Base-by-base conservation (phyloP, 2,888 invertebrate species). In the Tenthredo scrophulariae region DNA sequence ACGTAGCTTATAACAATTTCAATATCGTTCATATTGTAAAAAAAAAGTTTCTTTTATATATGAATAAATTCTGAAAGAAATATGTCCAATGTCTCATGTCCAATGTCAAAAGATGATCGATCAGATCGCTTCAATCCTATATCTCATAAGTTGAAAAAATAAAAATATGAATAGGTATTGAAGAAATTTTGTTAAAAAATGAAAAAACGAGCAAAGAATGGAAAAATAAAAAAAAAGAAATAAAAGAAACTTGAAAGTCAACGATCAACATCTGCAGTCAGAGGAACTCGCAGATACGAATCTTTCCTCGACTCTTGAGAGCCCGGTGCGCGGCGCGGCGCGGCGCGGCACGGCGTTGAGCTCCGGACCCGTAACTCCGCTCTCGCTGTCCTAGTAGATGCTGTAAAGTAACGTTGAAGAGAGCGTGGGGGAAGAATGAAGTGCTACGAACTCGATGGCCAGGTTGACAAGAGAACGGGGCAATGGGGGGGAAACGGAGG, bases 211-310 rank as follows among this genome's bases (percentile, higher is more conserved):
- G 2, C 9, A 74, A 13, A 40, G 9, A 15, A 13, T 29, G 37
- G n/a, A 72, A n/a, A 33, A n/a, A n/a, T n/a, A n/a, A 33, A 26
- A 33, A 33, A 33, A 67, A 67, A 1, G 7, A 33, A 67, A 6
- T 13, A 6, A 33, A 29, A 67, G 18, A 67, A 70, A 26, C 67
- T 43, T 83, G 83, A 22, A 15, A 88, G 88, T 90, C 89, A 90
- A 90, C 91, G 90, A 89, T 89, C 88, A 90, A 90, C 91, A 90
- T 91, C 90, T 90, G 91, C 90, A 89, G 89, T 87, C 88, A 87
- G 88, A 43, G 67, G 67, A 40, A 43, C 74, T 74, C 43, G 89
- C 89, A 91, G 91, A 91, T 91, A 91, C 91, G 89, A 90, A 91
- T 91, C 91, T 91, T 33, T 67, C 67, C 67, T 67, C 67, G 67